phyloP scores from a whole-genome alignment of 2,113 vertebrate genomes.

The Riparia riparia region DNA sequence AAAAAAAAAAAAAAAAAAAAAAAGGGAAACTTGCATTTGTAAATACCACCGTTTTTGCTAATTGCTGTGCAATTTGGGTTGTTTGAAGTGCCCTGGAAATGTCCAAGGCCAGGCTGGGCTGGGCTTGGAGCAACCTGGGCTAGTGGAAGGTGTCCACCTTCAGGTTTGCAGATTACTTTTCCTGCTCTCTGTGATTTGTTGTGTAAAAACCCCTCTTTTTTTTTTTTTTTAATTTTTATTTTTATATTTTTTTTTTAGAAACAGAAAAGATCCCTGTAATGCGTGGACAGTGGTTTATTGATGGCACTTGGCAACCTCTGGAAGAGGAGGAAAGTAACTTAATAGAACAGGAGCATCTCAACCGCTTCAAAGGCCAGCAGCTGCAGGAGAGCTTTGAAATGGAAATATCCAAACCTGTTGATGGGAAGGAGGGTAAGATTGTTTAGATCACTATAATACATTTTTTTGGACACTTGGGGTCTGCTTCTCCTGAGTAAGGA shows the following conservation, averaged over 20 bases:
- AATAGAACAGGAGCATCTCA: slow-evolving; percentile 93
- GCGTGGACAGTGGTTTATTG: slow-evolving; percentile 98
- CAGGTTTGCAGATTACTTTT: background rate
- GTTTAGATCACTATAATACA: background rate
- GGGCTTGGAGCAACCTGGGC: fast-evolving
- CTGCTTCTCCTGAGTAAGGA: background rate
- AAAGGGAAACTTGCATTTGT: background rate
- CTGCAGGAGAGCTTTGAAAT: slow-evolving; percentile 91
- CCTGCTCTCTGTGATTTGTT: background rate
- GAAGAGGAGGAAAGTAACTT: slow-evolving; percentile 97
- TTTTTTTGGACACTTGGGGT: background rate
- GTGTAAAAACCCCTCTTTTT: background rate
- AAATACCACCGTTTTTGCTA: background rate
- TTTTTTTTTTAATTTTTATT: background rate
- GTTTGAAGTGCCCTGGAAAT: background rate
- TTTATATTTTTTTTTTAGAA: slow-evolving; percentile 75
- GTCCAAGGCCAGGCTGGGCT: fast-evolving
- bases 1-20: background rate
- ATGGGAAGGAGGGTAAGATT: slow-evolving; percentile 95
- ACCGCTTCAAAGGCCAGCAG: slow-evolving; percentile 89
- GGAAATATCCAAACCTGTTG: slow-evolving; percentile 88
- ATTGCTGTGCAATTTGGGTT: background rate
- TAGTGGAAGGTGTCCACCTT: background rate
- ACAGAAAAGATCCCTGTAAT: slow-evolving; percentile 94
- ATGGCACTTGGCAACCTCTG: slow-evolving; percentile 94